phyloP scores from a whole-genome alignment of 1,140 invertebrate genomes.

The Drosophila willistoni region DNA sequence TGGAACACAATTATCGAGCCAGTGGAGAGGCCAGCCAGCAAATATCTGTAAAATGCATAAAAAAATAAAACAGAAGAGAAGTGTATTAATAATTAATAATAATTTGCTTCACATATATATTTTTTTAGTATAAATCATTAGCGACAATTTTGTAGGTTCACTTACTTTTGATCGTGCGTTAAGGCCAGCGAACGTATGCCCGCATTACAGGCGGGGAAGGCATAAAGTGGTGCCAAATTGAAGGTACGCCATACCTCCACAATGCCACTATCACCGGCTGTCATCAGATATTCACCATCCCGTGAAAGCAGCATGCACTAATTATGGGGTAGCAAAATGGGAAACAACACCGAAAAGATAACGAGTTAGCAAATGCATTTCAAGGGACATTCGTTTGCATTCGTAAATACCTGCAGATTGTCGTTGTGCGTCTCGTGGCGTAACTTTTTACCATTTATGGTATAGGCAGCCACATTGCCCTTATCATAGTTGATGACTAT shows the following conservation, averaged over 20 bases:
- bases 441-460: constrained; percentile 94
- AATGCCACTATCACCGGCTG: constrained; percentile 97
- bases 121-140: no score
- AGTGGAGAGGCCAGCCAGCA: constrained; percentile 97
- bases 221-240: constrained; percentile 97
- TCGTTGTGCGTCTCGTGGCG: constrained; percentile 96
- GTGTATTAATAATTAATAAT: neutral
- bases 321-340: constrained; percentile 19
- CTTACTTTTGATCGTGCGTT: constrained; percentile 98
- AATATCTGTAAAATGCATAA: constrained; percentile 88
- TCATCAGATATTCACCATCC: constrained; percentile 99
- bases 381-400: neutral
- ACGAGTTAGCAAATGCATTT: no score
- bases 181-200: constrained; percentile 95
- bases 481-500: constrained; percentile 96
- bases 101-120: neutral
- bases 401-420: constrained; percentile 92
- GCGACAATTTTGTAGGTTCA: constrained; percentile 34
- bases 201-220: constrained; percentile 98
- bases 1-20: constrained; percentile 99
- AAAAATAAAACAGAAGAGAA: constrained; percentile 2
- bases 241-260: constrained; percentile 99
- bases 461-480: constrained; percentile 96
- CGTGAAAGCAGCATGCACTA: constrained; percentile 97
- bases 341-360: constrained; percentile 34